phyloP scores from a whole-genome alignment of 2,797 vertebrate genomes.

The Florisuga fusca region DNA sequence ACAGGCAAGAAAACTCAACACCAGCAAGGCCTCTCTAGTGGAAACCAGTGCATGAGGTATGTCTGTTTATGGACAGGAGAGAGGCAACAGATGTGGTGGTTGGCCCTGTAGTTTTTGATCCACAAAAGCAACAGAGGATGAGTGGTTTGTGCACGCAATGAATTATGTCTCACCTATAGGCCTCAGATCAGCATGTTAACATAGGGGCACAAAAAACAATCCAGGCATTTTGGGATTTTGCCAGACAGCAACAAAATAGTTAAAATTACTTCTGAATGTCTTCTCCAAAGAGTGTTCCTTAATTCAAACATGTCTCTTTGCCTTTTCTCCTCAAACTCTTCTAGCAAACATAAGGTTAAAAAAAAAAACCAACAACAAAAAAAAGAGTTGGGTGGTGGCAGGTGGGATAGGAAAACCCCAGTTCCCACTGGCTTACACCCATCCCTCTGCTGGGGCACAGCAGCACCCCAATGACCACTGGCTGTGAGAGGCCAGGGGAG shows the following conservation, averaged over 20 bases:
- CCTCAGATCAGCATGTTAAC: neutral
- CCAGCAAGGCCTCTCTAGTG: neutral
- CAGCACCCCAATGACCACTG: fast-evolving
- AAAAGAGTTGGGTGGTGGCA: fast-evolving
- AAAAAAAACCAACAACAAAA: fast-evolving
- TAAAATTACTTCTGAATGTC: neutral
- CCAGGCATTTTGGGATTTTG: neutral
- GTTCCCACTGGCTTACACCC: neutral
- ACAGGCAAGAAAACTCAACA: neutral
- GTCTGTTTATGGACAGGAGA: neutral
- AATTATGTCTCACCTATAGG: neutral
- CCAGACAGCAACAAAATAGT: constrained; percentile 14
- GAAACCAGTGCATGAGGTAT: neutral
- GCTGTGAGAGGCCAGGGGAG: neutral
- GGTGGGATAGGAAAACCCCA: neutral
- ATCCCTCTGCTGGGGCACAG: neutral
- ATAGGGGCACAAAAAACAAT: neutral
- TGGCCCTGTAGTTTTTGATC: neutral
- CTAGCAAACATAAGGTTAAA: neutral
- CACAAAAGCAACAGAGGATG: neutral
- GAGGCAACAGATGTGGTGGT: neutral
- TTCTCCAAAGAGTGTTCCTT: neutral
- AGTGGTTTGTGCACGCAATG: neutral
- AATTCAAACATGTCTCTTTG: neutral
- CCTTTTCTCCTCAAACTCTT: neutral